Conservation (phyloP, 1,140 invertebrate genomes). For the Tetramorium alpestre region DNA sequence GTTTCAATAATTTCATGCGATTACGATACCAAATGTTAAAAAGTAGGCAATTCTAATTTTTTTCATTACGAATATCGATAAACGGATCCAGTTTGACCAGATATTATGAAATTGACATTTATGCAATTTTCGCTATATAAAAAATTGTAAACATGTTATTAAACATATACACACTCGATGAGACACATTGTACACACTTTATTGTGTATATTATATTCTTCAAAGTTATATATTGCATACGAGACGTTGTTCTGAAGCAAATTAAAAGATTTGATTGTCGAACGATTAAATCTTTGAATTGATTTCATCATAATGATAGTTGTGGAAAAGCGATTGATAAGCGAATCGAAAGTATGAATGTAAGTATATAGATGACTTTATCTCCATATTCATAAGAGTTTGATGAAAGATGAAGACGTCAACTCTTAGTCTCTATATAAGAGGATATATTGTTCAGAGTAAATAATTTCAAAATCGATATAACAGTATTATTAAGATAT, state of each 20-base stretch:
- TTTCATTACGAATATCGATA: neutral
- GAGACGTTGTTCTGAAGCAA: neutral
- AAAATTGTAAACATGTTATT: neutral
- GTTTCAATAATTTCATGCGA: neutral
- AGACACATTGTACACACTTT: neutral
- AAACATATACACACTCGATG: no score
- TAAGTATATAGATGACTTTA: neutral
- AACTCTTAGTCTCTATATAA: neutral
- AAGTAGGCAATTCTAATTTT: neutral
- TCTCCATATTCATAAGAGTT: slow-evolving; percentile 15
- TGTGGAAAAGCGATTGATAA: neutral
- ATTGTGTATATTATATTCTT: neutral
- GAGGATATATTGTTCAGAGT: neutral
- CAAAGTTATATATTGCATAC: neutral
- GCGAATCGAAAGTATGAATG: neutral
- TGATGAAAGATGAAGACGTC: neutral
- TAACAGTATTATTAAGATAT: neutral
- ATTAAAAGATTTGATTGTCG: neutral
- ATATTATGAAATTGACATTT: slow-evolving; percentile 11
- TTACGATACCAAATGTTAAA: neutral
- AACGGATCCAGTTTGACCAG: neutral
- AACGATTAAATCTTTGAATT: neutral
- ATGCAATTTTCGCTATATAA: neutral
- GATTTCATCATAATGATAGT: neutral
- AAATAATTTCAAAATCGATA: neutral